phyloP scores from a whole-genome alignment of 2,888 invertebrate species.

The Athripsodes cinereus region DNA sequence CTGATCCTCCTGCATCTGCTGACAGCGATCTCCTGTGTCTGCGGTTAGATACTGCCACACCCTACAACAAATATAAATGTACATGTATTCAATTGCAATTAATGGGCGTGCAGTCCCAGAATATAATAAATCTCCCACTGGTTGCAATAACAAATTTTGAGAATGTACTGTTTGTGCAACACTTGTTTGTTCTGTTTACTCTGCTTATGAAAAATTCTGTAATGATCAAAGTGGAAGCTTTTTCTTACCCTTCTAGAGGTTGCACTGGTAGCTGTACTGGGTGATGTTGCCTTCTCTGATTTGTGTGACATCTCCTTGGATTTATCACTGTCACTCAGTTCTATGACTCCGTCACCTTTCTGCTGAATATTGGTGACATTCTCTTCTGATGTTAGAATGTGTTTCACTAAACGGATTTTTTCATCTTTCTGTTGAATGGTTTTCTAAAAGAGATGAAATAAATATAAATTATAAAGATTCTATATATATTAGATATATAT shows the following conservation, averaged over 20 bases:
- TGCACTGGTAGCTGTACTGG: not conserved
- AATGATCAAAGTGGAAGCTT: no score
- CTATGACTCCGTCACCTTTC: not conserved
- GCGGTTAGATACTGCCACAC: slow-evolving; percentile 62
- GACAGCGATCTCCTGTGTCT: slow-evolving; percentile 78
- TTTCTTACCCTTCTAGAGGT: slow-evolving; percentile 23
- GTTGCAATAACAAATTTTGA: no score
- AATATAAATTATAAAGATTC: no score
- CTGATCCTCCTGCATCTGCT: slow-evolving; percentile 54
- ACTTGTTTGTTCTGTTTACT: no score
- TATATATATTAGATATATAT: no score
- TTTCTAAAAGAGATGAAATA: slow-evolving; percentile 30
- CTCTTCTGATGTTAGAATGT: slow-evolving; percentile 51
- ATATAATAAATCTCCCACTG: no score
- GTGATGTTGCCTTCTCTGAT: slow-evolving; percentile 23
- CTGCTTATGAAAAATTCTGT: no score
- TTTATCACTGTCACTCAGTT: slow-evolving; percentile 29
- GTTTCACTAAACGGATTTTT: slow-evolving; percentile 54
- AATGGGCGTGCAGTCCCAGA: no score
- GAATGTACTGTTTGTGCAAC: no score
- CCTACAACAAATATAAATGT: no score
- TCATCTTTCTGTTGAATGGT: slow-evolving; percentile 56
- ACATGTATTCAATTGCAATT: no score
- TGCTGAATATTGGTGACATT: slow-evolving; percentile 19
- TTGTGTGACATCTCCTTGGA: slow-evolving; percentile 35